These are phyloP conservation scores for Pristis pectinata DNA, from an alignment of 2,797 vertebrate genomes.

Conservation along the genomic window DNA sequence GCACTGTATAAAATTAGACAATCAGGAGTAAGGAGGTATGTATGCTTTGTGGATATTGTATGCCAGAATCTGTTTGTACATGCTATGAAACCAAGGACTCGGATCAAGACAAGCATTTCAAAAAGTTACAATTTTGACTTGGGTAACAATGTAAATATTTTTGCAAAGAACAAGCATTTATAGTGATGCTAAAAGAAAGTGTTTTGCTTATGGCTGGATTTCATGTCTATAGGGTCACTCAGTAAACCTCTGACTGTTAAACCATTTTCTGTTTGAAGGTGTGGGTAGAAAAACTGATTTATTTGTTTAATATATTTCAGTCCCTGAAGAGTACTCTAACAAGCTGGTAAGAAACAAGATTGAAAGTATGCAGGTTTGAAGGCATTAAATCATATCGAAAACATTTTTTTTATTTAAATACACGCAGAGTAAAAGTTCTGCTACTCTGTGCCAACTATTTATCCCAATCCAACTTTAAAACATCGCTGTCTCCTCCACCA, in stretches of 20 bases:
- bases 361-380: background rate
- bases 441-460: background rate
- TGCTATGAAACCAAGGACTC: background rate
- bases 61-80: background rate
- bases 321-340: background rate
- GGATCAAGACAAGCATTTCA: background rate
- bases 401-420: conserved; percentile 20
- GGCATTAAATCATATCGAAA: background rate
- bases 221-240: background rate
- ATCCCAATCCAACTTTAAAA: background rate
- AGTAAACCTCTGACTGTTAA: background rate
- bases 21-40: background rate
- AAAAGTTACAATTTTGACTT: background rate
- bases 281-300: conserved; percentile 14
- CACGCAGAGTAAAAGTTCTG: background rate
- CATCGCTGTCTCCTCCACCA: background rate
- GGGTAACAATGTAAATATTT: background rate
- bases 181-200: background rate
- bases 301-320: conserved; percentile 21
- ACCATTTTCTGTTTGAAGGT: background rate
- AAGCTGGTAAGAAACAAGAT: background rate
- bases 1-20: background rate
- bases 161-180: background rate
- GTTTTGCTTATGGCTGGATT: background rate
- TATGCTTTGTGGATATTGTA: background rate